Conservation (phyloP, 2,888 invertebrate species). For the Lymantria monacha region DNA sequence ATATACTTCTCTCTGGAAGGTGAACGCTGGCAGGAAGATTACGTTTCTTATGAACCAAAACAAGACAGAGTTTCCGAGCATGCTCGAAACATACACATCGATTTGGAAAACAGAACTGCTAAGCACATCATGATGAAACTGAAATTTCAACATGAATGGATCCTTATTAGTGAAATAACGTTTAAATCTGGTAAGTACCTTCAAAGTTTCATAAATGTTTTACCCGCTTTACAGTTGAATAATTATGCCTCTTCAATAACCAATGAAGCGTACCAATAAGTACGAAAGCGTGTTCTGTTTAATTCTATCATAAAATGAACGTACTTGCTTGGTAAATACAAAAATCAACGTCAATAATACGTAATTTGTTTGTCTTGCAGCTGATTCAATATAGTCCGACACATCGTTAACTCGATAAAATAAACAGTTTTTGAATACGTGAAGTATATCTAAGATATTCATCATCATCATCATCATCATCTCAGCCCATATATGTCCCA, state of each 20-base stretch:
- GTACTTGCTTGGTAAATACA: conserved; percentile 37
- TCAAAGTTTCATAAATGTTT: not conserved
- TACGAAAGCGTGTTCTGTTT: conserved; percentile 7
- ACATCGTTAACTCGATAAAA: conserved; percentile 45
- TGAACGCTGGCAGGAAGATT: conserved; percentile 86
- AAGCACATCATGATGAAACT: conserved; percentile 89
- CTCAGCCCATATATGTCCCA: no score
- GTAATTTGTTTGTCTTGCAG: conserved; percentile 52
- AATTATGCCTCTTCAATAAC: conserved; percentile 4
- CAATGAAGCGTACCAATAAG: conserved; percentile 2
- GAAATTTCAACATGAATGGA: conserved; percentile 91
- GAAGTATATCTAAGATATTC: no score
- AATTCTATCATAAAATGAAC: conserved; percentile 17
- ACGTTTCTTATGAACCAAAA: conserved; percentile 84
- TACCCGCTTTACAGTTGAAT: conserved; percentile 2
- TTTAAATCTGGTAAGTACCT: conserved; percentile 88
- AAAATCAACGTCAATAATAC: conserved; percentile 38
- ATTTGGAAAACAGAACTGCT: conserved; percentile 88
- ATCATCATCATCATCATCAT: no score
- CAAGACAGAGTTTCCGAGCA: conserved; percentile 80
- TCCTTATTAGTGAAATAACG: conserved; percentile 93
- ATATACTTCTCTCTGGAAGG: conserved; percentile 92
- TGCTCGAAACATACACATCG: conserved; percentile 86
- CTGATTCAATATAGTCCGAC: conserved; percentile 44
- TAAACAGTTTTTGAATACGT: conserved; percentile 36